phyloP scores from a whole-genome alignment of 2,113 vertebrate genomes.

The Amphiprion percula region DNA sequence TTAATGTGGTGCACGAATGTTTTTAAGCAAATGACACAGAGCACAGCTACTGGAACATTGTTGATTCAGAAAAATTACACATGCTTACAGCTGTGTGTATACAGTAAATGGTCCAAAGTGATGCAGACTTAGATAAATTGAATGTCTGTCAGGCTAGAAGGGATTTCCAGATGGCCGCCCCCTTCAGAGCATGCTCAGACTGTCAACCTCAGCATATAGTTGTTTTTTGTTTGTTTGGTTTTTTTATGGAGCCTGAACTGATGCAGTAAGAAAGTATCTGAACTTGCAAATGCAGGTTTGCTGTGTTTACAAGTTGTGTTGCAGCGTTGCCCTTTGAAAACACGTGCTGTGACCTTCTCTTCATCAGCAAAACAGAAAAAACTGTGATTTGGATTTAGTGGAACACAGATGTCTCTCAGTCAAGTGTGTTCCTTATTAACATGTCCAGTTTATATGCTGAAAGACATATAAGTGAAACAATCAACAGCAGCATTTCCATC shows the following conservation, averaged over 20 bases:
- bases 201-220: conserved; percentile 28
- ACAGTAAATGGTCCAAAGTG: conserved; percentile 49
- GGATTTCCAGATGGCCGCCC: conserved; percentile 58
- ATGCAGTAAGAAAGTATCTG: conserved; percentile 3
- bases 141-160: conserved; percentile 40
- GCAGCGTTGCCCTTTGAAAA: conserved; percentile 8
- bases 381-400: background rate
- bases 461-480: no score
- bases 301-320: background rate
- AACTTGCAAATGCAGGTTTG: background rate
- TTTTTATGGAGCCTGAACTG: conserved; percentile 5
- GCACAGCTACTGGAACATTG: conserved; percentile 32
- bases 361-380: background rate
- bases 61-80: conserved; percentile 63
- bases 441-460: no score
- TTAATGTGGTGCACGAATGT: conserved; percentile 59
- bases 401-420: background rate
- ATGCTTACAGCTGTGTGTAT: conserved; percentile 37
- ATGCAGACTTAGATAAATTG: conserved; percentile 52
- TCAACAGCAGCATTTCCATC: no score
- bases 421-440: no score
- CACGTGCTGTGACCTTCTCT: background rate
- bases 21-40: conserved; percentile 62
- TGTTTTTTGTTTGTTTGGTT: background rate
- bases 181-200: conserved; percentile 17